Evolutionary conservation across 2,797 vertebrate species (phyloP).

Genomic region (Manis crassicaudata): DNA sequence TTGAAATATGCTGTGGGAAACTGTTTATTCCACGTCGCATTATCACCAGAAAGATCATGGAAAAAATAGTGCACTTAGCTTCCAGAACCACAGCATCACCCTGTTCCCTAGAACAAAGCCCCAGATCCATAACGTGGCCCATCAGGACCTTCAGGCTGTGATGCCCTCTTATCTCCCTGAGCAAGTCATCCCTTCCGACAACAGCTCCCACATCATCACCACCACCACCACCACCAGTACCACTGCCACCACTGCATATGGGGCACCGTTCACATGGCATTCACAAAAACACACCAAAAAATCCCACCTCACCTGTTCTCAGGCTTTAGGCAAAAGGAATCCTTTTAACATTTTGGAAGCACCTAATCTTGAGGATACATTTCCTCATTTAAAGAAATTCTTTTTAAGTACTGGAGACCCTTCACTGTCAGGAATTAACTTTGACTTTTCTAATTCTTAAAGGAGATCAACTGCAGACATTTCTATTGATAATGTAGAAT

Average conservation of each 20-base stretch:
- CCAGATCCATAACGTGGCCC: background rate
- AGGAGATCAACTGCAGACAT: background rate
- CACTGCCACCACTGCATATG: fast-evolving
- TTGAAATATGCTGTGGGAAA: slow-evolving; percentile 64
- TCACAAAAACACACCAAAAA: background rate
- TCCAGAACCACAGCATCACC: background rate
- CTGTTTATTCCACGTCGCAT: slow-evolving; percentile 6
- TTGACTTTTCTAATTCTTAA: background rate
- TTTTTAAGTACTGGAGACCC: background rate
- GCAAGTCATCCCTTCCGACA: background rate
- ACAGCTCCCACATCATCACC: fast-evolving
- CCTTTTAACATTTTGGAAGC: background rate
- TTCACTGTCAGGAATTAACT: background rate
- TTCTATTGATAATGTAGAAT: background rate
- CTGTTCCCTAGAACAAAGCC: background rate
- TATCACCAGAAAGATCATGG: background rate
- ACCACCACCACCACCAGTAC: background rate
- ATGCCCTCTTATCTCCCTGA: background rate
- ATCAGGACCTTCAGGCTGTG: background rate
- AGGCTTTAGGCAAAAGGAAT: background rate
- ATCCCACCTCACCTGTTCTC: background rate
- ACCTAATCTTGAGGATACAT: background rate
- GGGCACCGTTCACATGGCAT: background rate
- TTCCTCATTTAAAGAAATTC: background rate
- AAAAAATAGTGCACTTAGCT: background rate